phyloP scores from a whole-genome alignment of 2,888 invertebrate species.

The Erynnis tages region DNA sequence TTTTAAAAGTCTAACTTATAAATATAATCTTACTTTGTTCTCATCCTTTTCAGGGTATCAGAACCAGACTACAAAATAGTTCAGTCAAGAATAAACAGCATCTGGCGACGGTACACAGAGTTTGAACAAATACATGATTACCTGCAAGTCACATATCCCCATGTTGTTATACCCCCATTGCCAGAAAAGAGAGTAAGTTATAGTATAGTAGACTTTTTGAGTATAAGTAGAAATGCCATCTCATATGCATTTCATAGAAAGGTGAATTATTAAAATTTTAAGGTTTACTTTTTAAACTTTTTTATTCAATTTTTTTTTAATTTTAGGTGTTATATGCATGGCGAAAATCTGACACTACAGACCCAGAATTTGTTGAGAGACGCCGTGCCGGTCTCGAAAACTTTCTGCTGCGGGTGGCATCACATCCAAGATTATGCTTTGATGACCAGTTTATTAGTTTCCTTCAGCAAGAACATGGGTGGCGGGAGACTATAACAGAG shows the following conservation, averaged over 20 bases:
- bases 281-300: too few species aligned
- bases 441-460: slow-evolving; percentile 90
- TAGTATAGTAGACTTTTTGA: not conserved
- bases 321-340: slow-evolving; percentile 85
- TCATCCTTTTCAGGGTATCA: slow-evolving; percentile 78
- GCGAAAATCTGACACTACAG: slow-evolving; percentile 91
- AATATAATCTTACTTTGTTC: too few species aligned
- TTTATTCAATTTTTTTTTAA: too few species aligned
- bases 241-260: too few species aligned
- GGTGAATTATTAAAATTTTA: too few species aligned
- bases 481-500: slow-evolving; percentile 89
- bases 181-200: slow-evolving; percentile 87
- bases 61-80: slow-evolving; percentile 83
- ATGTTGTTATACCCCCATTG: slow-evolving; percentile 89
- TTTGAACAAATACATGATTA: slow-evolving; percentile 91
- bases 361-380: slow-evolving; percentile 92
- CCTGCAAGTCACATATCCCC: slow-evolving; percentile 89
- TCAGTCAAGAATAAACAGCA: slow-evolving; percentile 83
- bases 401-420: slow-evolving; percentile 88
- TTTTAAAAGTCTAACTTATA: too few species aligned
- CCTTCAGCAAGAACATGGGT: slow-evolving; percentile 88
- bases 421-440: slow-evolving; percentile 87
- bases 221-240: too few species aligned
- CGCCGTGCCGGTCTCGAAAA: slow-evolving; percentile 91
- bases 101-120: slow-evolving; percentile 92